Evolutionary conservation across 2,888 invertebrate species (phyloP).

Genomic region (Agrotis puta): DNA sequence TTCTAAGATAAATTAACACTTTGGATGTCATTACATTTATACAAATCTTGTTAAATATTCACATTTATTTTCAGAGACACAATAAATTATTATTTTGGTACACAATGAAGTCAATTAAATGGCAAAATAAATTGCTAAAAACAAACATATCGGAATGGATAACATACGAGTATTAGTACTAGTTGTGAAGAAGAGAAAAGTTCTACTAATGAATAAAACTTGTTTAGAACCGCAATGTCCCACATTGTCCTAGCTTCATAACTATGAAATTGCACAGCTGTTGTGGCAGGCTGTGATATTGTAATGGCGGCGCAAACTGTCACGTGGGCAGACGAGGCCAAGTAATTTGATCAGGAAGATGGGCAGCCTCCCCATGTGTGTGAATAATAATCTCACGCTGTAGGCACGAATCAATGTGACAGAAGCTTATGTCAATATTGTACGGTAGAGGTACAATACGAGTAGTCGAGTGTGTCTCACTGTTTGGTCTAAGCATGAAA

Average conservation of each 20-base stretch:
- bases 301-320: slow-evolving; percentile 50
- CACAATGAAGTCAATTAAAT: background rate
- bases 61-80: too few species aligned
- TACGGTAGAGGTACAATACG: background rate
- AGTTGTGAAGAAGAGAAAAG: slow-evolving; percentile 16
- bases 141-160: background rate
- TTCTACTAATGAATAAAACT: slow-evolving; percentile 14
- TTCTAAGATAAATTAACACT: background rate
- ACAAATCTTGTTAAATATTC: background rate
- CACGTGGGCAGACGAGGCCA: slow-evolving; percentile 32
- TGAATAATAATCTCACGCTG: slow-evolving; percentile 27
- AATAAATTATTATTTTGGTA: too few species aligned
- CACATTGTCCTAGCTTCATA: slow-evolving; percentile 25
- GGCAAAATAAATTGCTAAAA: background rate
- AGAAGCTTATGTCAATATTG: slow-evolving; percentile 24
- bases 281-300: slow-evolving; percentile 40
- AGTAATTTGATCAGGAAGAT: slow-evolving; percentile 47
- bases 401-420: slow-evolving; percentile 18
- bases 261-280: slow-evolving; percentile 59
- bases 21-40: background rate
- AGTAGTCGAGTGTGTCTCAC: too few species aligned
- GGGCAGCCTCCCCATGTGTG: slow-evolving; percentile 15
- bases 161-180: background rate
- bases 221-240: slow-evolving; percentile 9
- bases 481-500: background rate